phyloP scores from a whole-genome alignment of 1,140 invertebrate species.

The Euborellia annulipes region DNA sequence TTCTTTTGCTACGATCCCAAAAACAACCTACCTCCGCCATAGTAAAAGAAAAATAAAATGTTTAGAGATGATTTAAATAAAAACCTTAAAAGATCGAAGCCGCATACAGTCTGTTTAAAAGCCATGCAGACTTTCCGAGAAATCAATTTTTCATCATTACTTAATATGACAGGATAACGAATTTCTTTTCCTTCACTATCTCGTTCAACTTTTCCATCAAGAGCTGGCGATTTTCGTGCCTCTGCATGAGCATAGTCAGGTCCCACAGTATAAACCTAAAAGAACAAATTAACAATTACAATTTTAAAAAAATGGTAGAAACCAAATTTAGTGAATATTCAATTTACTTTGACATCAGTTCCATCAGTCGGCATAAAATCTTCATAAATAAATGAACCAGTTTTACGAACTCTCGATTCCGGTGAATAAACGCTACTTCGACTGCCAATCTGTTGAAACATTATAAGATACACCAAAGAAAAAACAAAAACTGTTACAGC shows the following conservation, averaged over 20 bases:
- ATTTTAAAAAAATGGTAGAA: no score
- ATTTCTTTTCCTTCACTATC: conserved; percentile 98
- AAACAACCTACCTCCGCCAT: no score
- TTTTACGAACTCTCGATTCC: conserved; percentile 88
- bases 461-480: not conserved
- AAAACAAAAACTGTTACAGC: not conserved
- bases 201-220: conserved; percentile 96
- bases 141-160: conserved; percentile 96
- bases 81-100: conserved; percentile 89
- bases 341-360: conserved; percentile 65
- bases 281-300: not conserved
- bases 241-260: conserved; percentile 99
- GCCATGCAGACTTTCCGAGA: conserved; percentile 94
- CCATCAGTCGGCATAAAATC: conserved; percentile 99
- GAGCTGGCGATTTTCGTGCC: conserved; percentile 92
- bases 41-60: no score
- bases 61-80: no score
- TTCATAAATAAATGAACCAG: conserved; percentile 98
- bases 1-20: no score
- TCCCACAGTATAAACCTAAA: conserved; percentile 78
- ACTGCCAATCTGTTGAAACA: conserved; percentile 71
- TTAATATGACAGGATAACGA: conserved; percentile 93
- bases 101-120: conserved; percentile 99
- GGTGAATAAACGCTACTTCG: conserved; percentile 96
- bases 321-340: no score